Conservation (phyloP, 2,888 invertebrate genomes). For the Heliconius aoede region DNA sequence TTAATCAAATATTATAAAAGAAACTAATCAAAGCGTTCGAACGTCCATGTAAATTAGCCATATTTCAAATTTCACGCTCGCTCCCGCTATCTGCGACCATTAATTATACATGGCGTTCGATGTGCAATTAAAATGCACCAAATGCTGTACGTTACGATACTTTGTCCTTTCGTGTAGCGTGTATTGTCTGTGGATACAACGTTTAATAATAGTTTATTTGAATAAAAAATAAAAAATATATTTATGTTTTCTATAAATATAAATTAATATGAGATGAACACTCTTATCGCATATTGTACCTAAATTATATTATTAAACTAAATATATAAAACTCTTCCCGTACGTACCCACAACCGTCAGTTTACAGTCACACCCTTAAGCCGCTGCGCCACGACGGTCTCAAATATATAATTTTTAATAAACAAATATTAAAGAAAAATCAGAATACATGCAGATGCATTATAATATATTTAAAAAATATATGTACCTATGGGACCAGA, state of each 20-base stretch:
- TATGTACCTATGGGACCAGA: too few relatives aligned
- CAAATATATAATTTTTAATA: too few relatives aligned
- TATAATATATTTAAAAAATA: too few relatives aligned
- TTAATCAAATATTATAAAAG: background rate
- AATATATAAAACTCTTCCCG: too few relatives aligned
- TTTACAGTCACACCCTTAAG: too few relatives aligned
- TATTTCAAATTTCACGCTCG: slow-evolving; percentile 53
- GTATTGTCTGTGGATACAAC: slow-evolving; percentile 22
- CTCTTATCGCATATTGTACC: too few relatives aligned
- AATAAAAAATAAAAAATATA: background rate
- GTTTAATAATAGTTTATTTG: background rate
- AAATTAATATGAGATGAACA: background rate
- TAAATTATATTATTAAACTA: too few relatives aligned
- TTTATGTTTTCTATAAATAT: background rate
- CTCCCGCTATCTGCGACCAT: slow-evolving; percentile 57
- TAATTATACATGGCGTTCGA: slow-evolving; percentile 56
- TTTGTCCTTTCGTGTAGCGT: slow-evolving; percentile 34
- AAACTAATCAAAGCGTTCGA: slow-evolving; percentile 7
- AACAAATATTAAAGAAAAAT: too few relatives aligned
- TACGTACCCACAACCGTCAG: too few relatives aligned
- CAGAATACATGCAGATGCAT: too few relatives aligned
- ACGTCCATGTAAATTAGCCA: slow-evolving; percentile 40
- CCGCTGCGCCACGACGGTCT: too few relatives aligned
- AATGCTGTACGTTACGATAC: slow-evolving; percentile 43
- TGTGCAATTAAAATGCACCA: slow-evolving; percentile 57